Percentiles rank a stretch among this genome's conserved stretches.
phyloP scores from a whole-genome alignment of 2,797 vertebrate species.

The Clarias fuscus region DNA sequence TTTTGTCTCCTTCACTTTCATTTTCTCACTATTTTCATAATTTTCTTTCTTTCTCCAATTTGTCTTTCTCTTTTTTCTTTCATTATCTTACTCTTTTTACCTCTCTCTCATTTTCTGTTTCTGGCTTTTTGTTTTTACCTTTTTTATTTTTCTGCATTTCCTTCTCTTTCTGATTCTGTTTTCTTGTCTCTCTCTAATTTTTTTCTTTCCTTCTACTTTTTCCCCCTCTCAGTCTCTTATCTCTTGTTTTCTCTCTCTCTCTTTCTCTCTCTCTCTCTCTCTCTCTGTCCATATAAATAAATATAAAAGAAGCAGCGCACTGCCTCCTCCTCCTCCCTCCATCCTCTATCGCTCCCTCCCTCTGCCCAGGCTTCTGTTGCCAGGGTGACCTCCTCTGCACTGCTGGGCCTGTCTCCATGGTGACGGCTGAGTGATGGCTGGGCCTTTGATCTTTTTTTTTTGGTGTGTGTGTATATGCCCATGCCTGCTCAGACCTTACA shows the following conservation, averaged over 20 bases:
- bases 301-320: not conserved
- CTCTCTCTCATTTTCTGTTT: no score
- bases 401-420: conserved; percentile 74
- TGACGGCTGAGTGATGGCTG: conserved; percentile 76
- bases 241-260: not conserved
- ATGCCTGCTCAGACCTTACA: conserved; percentile 48
- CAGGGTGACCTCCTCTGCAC: conserved; percentile 70
- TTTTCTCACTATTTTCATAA: no score
- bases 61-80: no score
- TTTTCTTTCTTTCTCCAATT: no score
- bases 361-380: conserved; percentile 73
- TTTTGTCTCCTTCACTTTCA: no score
- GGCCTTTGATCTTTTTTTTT: conserved; percentile 54
- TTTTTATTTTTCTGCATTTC: not conserved
- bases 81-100: not conserved
- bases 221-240: not conserved
- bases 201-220: no score
- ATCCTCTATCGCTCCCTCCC: conserved; percentile 60
- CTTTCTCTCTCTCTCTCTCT: not conserved
- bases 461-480: not conserved
- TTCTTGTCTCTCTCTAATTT: no score
- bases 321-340: conserved; percentile 9
- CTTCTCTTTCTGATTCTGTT: not conserved
- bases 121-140: no score
- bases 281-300: not conserved